Percentiles rank a stretch among this genome's conserved stretches.
Conservation (phyloP, 2,797 vertebrate species). For the Pseudotriccus pelzelni region DNA sequence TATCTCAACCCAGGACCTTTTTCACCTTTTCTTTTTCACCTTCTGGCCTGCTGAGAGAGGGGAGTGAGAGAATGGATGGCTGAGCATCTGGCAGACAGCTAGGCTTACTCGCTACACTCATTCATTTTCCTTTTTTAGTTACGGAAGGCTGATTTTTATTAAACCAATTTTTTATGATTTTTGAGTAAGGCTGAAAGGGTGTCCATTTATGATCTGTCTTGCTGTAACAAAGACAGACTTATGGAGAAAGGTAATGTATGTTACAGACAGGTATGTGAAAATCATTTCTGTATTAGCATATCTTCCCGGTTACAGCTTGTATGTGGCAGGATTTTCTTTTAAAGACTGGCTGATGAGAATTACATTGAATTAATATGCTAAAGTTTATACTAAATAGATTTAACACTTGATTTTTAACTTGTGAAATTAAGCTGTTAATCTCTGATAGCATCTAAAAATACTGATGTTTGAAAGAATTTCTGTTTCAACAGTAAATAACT, state of each 20-base stretch:
- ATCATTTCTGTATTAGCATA: background rate
- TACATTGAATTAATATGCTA: background rate
- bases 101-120: background rate
- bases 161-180: slow-evolving; percentile 17
- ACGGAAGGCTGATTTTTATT: slow-evolving; percentile 27
- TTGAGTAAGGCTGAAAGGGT: background rate
- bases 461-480: background rate
- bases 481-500: background rate
- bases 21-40: background rate
- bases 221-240: background rate
- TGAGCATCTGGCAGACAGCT: background rate
- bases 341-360: background rate
- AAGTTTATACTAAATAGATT: background rate
- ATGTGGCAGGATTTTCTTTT: background rate
- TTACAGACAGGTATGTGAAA: background rate
- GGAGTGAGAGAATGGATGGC: background rate
- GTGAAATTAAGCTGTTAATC: background rate
- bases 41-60: background rate
- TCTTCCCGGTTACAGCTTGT: background rate
- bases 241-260: background rate
- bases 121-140: background rate
- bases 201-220: background rate
- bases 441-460: background rate
- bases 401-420: background rate
- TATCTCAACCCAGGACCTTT: background rate